Evolutionary conservation across 2,113 vertebrate species (phyloP).

Genomic region (Plestiodon gilberti): DNA sequence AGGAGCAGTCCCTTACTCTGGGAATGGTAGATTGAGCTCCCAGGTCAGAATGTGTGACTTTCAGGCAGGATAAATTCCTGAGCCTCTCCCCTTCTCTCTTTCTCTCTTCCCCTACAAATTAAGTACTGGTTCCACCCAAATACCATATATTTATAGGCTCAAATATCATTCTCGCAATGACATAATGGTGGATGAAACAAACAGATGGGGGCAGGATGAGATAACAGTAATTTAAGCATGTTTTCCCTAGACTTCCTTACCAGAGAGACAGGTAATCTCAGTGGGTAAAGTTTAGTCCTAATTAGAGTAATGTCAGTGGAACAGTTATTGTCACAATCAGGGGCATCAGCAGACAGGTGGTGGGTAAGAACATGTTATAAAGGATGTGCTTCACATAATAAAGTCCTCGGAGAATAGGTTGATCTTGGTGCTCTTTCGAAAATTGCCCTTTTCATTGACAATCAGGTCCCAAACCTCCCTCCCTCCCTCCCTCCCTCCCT

Average conservation of each 20-base stretch:
- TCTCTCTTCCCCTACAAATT: background rate
- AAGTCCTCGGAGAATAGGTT: constrained; percentile 57
- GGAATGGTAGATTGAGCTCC: background rate
- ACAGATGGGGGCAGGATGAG: background rate
- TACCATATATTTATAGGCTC: background rate
- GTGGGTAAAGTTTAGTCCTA: constrained; percentile 54
- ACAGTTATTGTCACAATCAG: constrained; percentile 60
- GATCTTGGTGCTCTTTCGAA: constrained; percentile 34
- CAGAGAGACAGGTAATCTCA: constrained; percentile 43
- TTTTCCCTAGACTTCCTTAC: constrained; percentile 37
- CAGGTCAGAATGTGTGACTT: background rate
- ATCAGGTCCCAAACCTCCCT: constrained; percentile 19
- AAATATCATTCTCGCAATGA: constrained; percentile 1
- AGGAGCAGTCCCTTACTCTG: background rate
- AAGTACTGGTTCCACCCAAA: background rate
- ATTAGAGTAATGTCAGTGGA: constrained; percentile 53
- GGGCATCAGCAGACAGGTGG: constrained; percentile 52
- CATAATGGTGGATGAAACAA: constrained; percentile 17
- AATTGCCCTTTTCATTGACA: constrained; percentile 41
- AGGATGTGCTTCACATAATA: constrained; percentile 43
- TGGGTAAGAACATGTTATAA: constrained; percentile 47
- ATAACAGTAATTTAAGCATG: constrained; percentile 38
- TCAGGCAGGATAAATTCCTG: background rate
- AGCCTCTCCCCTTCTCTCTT: background rate
- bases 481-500: background rate